Evolutionary conservation across 2,797 vertebrate genomes (phyloP).

Genomic region (Catostomus latipinnis): DNA sequence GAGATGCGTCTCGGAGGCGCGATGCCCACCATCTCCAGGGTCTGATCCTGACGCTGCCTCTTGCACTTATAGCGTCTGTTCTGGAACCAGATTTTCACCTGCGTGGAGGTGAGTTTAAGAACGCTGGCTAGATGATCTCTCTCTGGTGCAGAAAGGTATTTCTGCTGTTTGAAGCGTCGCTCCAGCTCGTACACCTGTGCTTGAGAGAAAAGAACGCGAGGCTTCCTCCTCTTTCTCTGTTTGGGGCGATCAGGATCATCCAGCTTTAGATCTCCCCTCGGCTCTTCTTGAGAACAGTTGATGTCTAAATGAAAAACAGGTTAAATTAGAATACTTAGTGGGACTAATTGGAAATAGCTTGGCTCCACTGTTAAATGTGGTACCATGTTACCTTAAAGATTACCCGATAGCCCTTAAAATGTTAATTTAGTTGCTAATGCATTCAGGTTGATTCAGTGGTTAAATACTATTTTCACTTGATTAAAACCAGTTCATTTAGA

Average conservation of each 20-base stretch:
- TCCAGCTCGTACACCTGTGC: conserved; percentile 98
- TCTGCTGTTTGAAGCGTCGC: conserved; percentile 96
- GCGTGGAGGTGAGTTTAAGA: conserved; percentile 96
- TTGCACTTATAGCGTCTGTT: conserved; percentile 98
- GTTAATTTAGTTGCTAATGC: too few species aligned
- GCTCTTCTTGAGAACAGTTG: conserved; percentile 77
- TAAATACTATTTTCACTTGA: too few species aligned
- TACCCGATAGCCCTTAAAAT: too few species aligned
- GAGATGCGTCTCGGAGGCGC: conserved; percentile 92
- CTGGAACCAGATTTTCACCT: conserved; percentile 99
- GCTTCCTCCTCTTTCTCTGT: conserved; percentile 90
- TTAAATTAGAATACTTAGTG: neutral
- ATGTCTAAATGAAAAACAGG: conserved; percentile 82
- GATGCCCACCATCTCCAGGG: conserved; percentile 93
- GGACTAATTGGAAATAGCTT: conserved; percentile 63
- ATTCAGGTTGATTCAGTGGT: too few species aligned
- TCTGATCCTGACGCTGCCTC: conserved; percentile 96
- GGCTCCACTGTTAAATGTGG: conserved; percentile 2
- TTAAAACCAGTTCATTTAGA: too few species aligned
- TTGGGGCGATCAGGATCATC: conserved; percentile 84
- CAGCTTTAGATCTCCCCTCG: conserved; percentile 77
- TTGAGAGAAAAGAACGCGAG: conserved; percentile 97
- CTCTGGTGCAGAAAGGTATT: conserved; percentile 96
- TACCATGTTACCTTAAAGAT: too few species aligned
- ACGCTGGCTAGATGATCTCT: conserved; percentile 92